phyloP scores from a whole-genome alignment of 1,140 invertebrate species.

The Solenopsis invicta region DNA sequence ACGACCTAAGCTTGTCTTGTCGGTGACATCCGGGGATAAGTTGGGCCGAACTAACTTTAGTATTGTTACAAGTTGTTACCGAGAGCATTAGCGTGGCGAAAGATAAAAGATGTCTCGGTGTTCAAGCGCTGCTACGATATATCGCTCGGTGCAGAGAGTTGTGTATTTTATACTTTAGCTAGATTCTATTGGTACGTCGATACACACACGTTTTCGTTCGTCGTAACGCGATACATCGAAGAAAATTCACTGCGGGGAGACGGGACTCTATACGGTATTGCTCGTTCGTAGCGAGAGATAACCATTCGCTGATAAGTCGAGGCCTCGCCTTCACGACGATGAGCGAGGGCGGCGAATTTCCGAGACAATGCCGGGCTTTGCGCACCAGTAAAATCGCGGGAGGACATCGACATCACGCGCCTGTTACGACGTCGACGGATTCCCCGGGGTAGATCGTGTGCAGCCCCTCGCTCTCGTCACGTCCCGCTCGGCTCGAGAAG shows the following conservation, averaged over 20 bases:
- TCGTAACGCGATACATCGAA: background rate
- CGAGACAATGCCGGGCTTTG: constrained; percentile 47
- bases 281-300: constrained; percentile 22
- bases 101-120: background rate
- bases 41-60: constrained; percentile 42
- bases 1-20: constrained; percentile 52
- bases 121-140: background rate
- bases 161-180: background rate
- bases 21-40: constrained; percentile 53
- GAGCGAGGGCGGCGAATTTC: background rate
- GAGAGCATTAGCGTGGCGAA: constrained; percentile 23
- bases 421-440: constrained; percentile 59
- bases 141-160: background rate
- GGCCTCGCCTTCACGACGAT: constrained; percentile 11
- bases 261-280: background rate
- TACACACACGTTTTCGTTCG: constrained; percentile 4
- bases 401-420: constrained; percentile 34
- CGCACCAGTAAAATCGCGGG: constrained; percentile 2
- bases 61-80: constrained; percentile 52
- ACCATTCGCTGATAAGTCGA: constrained; percentile 28
- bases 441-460: background rate
- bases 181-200: background rate
- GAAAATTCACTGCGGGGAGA: background rate
- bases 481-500: constrained; percentile 31
- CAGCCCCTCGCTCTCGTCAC: background rate